These are phyloP conservation scores for Drosophila pandora DNA, from an alignment of 1,140 invertebrate species.

Conservation along the genomic window DNA sequence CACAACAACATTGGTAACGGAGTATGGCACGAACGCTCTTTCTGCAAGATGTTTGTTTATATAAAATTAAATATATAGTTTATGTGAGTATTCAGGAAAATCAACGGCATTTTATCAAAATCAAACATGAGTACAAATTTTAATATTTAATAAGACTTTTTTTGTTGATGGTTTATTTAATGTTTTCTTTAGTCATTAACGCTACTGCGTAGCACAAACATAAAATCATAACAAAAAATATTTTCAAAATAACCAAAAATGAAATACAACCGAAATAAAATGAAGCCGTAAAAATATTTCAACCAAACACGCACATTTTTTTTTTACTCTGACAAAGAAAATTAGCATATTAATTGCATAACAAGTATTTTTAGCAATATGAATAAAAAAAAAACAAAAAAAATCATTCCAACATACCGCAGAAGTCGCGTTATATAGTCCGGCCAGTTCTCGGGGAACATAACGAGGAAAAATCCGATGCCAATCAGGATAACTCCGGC, in stretches of 20 bases:
- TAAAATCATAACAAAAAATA: slow-evolving; percentile 10
- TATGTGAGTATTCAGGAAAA: slow-evolving; percentile 63
- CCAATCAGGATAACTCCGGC: slow-evolving; percentile 95
- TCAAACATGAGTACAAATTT: slow-evolving; percentile 36
- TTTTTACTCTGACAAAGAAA: slow-evolving; percentile 63
- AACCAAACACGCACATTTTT: slow-evolving; percentile 69
- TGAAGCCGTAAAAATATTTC: slow-evolving; percentile 38
- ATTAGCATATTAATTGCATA: slow-evolving; percentile 71
- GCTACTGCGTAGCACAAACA: slow-evolving; percentile 39
- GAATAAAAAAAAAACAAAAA: slow-evolving; percentile 48
- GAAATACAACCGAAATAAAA: slow-evolving; percentile 36
- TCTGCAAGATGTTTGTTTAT: slow-evolving; percentile 83
- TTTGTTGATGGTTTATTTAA: slow-evolving; percentile 35
- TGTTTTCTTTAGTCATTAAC: slow-evolving; percentile 38
- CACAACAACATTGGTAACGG: slow-evolving; percentile 84
- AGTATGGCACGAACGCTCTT: slow-evolving; percentile 84
- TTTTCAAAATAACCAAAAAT: slow-evolving; percentile 16
- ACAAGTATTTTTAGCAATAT: slow-evolving; percentile 60
- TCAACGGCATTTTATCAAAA: slow-evolving; percentile 37
- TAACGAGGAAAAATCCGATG: slow-evolving; percentile 95
- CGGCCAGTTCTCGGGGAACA: slow-evolving; percentile 98
- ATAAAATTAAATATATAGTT: slow-evolving; percentile 78
- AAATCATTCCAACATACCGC: slow-evolving; percentile 86
- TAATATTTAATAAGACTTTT: slow-evolving; percentile 14
- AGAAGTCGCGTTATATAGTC: slow-evolving; percentile 95